phyloP scores from a whole-genome alignment of 2,797 vertebrate species.

The Schizothorax lantsangensis region DNA sequence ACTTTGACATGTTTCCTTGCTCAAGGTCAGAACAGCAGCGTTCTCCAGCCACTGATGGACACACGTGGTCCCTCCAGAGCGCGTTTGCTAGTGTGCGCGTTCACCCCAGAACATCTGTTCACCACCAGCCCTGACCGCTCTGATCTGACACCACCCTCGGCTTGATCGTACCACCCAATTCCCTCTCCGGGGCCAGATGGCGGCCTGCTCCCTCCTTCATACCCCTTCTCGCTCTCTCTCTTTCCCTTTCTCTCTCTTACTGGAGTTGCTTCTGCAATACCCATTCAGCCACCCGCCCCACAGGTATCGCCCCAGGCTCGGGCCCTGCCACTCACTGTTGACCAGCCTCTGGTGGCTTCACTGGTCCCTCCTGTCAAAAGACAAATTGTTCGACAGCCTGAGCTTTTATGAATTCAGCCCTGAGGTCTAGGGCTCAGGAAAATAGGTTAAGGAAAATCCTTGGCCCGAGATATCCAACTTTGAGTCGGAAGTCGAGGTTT shows the following conservation, averaged over 20 bases:
- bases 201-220: slow-evolving; percentile 67
- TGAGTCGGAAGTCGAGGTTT: slow-evolving; percentile 69
- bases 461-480: slow-evolving; percentile 82
- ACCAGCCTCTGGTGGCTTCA: slow-evolving; percentile 84
- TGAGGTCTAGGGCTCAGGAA: slow-evolving; percentile 78
- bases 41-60: slow-evolving; percentile 93
- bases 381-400: slow-evolving; percentile 86
- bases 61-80: slow-evolving; percentile 91
- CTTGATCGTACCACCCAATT: slow-evolving; percentile 86
- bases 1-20: slow-evolving; percentile 78
- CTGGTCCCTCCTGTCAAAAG: slow-evolving; percentile 92
- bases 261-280: slow-evolving; percentile 45
- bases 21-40: slow-evolving; percentile 98
- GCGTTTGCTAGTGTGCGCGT: slow-evolving; percentile 84
- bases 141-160: slow-evolving; percentile 91
- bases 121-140: slow-evolving; percentile 96
- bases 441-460: slow-evolving; percentile 87
- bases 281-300: slow-evolving; percentile 77
- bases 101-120: slow-evolving; percentile 99
- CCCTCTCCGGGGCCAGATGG: slow-evolving; percentile 96
- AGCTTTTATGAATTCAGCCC: slow-evolving; percentile 89
- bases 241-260: slow-evolving; percentile 1
- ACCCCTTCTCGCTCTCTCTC: slow-evolving; percentile 63
- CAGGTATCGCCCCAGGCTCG: slow-evolving; percentile 89
- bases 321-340: slow-evolving; percentile 80